Percentiles rank a stretch among this genome's conserved stretches.
These are phyloP conservation scores for Uloborus plumipes DNA, from an alignment of 2,888 invertebrate genomes.

Conservation along the genomic window DNA sequence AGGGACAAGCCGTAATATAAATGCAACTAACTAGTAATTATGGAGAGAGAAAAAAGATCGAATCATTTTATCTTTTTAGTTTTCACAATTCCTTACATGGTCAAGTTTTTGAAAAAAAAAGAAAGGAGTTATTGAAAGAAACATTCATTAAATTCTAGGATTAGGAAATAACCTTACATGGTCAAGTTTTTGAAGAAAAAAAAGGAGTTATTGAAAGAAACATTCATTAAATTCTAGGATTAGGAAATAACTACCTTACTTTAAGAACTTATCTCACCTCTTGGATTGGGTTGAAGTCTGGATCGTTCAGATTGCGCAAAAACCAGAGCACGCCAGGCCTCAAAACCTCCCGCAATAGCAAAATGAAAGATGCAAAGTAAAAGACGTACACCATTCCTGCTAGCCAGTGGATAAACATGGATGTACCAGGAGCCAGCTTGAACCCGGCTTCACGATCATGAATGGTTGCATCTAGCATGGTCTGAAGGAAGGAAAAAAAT, in stretches of 20 bases:
- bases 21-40: too few relatives aligned
- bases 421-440: slow-evolving; percentile 92
- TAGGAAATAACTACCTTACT: too few relatives aligned
- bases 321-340: slow-evolving; percentile 99
- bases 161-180: too few relatives aligned
- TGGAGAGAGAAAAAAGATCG: too few relatives aligned
- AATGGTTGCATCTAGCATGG: slow-evolving; percentile 79
- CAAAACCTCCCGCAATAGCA: slow-evolving; percentile 91
- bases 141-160: too few relatives aligned
- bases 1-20: too few relatives aligned
- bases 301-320: slow-evolving; percentile 96
- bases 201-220: too few relatives aligned
- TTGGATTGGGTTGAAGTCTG: slow-evolving; percentile 98
- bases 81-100: too few relatives aligned
- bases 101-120: too few relatives aligned
- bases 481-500: slow-evolving; percentile 64
- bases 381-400: slow-evolving; percentile 99
- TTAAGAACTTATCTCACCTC: slow-evolving; percentile 73
- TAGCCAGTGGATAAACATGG: slow-evolving; percentile 98
- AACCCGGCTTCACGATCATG: slow-evolving; percentile 87
- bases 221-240: too few relatives aligned
- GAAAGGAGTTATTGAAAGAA: too few relatives aligned
- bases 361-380: slow-evolving; percentile 97
- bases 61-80: background rate
- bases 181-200: too few relatives aligned